Percentiles rank a stretch among this genome's conserved stretches.
Conservation (phyloP, 2,888 invertebrate species). For the Carpatolechia fugitivella region DNA sequence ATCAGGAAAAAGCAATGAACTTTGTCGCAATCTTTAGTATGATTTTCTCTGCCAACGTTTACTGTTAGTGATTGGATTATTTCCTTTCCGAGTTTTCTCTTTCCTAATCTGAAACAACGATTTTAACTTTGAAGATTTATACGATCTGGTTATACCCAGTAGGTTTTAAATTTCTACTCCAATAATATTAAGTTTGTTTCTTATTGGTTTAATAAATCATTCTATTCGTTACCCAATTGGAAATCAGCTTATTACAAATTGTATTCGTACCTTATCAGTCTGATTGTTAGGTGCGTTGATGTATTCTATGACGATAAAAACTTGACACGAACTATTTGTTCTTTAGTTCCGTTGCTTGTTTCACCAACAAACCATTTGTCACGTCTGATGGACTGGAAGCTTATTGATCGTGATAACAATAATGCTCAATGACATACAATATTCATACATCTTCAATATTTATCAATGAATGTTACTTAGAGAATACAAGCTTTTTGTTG, state of each 20-base stretch:
- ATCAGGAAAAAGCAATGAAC: slow-evolving; percentile 59
- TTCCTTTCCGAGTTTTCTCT: slow-evolving; percentile 59
- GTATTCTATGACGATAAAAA: slow-evolving; percentile 51
- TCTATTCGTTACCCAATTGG: slow-evolving; percentile 6
- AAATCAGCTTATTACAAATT: slow-evolving; percentile 17
- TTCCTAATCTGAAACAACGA: slow-evolving; percentile 54
- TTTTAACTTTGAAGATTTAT: slow-evolving; percentile 34
- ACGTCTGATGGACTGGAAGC: slow-evolving; percentile 29
- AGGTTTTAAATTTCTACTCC: slow-evolving; percentile 18
- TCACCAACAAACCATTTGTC: slow-evolving; percentile 53
- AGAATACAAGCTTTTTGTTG: neutral
- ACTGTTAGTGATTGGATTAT: slow-evolving; percentile 71
- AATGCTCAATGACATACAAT: slow-evolving; percentile 32
- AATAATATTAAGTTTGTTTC: slow-evolving; percentile 1
- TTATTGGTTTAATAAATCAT: neutral
- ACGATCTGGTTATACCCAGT: slow-evolving; percentile 36
- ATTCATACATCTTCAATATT: slow-evolving; percentile 14
- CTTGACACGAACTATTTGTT: slow-evolving; percentile 60
- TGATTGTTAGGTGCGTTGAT: slow-evolving; percentile 41
- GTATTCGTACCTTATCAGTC: slow-evolving; percentile 24
- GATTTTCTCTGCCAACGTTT: slow-evolving; percentile 65
- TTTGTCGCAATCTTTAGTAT: slow-evolving; percentile 63
- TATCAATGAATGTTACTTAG: slow-evolving; percentile 7
- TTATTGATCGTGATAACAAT: slow-evolving; percentile 45
- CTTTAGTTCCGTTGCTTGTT: slow-evolving; percentile 52